These are phyloP conservation scores for Brachycybe producta DNA, from an alignment of 2,888 invertebrate genomes.

Conservation along the genomic window DNA sequence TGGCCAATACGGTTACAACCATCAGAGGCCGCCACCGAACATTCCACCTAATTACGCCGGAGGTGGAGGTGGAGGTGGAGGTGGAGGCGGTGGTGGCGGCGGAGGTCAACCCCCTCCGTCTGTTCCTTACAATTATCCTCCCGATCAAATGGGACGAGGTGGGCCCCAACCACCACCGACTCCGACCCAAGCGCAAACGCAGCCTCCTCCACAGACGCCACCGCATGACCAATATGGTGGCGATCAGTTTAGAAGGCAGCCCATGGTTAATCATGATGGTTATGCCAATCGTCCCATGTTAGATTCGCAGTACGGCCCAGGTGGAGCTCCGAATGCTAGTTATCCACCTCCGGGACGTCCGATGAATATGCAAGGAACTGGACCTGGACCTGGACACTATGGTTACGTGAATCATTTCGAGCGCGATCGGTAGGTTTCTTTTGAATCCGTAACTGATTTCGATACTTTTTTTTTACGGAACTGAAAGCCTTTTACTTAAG, in stretches of 20 bases:
- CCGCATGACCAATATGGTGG: constrained; percentile 16
- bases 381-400: constrained; percentile 17
- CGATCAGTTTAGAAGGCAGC: constrained; percentile 35
- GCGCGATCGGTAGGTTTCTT: constrained; percentile 17
- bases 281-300: constrained; percentile 14
- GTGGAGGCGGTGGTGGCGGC: no score
- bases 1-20: constrained; percentile 3
- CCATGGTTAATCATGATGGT: constrained; percentile 18
- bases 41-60: constrained; percentile 14
- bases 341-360: constrained; percentile 6
- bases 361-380: constrained; percentile 10
- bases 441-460: not conserved
- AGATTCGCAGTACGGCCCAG: constrained; percentile 16
- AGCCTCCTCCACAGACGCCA: not conserved
- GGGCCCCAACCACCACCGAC: constrained; percentile 3
- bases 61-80: no score
- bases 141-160: constrained; percentile 15
- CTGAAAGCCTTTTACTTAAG: no score
- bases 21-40: constrained; percentile 11
- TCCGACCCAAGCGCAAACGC: constrained; percentile 1
- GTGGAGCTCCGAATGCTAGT: not conserved
- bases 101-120: constrained; percentile 11
- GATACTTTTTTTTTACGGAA: no score
- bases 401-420: constrained; percentile 18
- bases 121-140: constrained; percentile 10